phyloP scores from a whole-genome alignment of 1,140 invertebrate genomes.

The Philotrypesis tridentata region DNA sequence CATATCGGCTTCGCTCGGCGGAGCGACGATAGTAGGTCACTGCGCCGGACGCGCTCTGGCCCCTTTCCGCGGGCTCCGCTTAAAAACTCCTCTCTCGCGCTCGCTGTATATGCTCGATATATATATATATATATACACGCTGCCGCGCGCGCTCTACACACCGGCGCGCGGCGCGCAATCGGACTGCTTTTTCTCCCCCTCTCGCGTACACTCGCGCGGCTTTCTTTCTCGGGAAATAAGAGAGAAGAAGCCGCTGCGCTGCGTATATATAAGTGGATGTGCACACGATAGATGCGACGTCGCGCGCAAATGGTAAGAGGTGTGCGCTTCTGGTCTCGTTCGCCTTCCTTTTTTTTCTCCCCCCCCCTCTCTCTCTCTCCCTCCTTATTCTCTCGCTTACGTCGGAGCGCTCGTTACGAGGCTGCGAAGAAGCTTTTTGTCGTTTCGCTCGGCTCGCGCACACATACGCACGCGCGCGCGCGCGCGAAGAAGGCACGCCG shows the following conservation, averaged over 20 bases:
- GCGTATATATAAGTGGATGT: not conserved
- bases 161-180: slow-evolving; percentile 14
- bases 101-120: slow-evolving; percentile 1
- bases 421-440: not conserved
- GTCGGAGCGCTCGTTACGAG: too few species aligned
- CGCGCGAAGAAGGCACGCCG: too few species aligned
- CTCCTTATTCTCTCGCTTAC: too few species aligned
- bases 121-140: too few species aligned
- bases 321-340: slow-evolving; percentile 2
- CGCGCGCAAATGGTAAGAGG: slow-evolving; percentile 18
- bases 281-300: slow-evolving; percentile 21
- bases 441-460: too few species aligned
- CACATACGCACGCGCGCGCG: too few species aligned
- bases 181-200: slow-evolving; percentile 39
- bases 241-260: not conserved
- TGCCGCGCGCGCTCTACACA: too few species aligned
- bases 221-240: slow-evolving; percentile 44
- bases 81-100: slow-evolving; percentile 21
- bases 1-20: slow-evolving; percentile 53
- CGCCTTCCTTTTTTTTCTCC: slow-evolving; percentile 32
- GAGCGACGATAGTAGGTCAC: slow-evolving; percentile 73
- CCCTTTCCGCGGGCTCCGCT: slow-evolving; percentile 60
- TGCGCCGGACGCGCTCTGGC: slow-evolving; percentile 70
- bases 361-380: not conserved
- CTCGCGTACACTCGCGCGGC: slow-evolving; percentile 5